Evolutionary conservation across 2,113 vertebrate species (phyloP).

Genomic region (Piprites chloris): DNA sequence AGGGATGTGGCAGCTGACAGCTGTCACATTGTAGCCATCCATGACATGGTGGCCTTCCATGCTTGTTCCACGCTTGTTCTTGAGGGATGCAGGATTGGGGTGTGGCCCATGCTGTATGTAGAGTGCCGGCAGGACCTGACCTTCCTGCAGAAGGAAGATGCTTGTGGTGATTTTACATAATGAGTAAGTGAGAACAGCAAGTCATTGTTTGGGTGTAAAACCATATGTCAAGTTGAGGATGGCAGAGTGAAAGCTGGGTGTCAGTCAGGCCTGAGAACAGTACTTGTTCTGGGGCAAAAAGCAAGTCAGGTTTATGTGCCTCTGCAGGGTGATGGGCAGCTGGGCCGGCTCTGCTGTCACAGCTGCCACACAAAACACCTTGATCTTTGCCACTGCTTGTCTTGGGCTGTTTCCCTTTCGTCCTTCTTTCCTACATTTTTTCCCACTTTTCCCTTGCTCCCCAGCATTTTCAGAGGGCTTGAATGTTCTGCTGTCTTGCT

Average conservation of each 20-base stretch:
- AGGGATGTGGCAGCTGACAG: background rate
- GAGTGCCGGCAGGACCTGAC: background rate
- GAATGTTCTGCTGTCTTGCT: background rate
- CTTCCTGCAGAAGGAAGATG: background rate
- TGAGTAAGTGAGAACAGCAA: background rate
- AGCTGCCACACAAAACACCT: background rate
- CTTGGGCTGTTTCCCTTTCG: background rate
- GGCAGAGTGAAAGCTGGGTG: background rate
- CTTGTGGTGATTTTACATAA: background rate
- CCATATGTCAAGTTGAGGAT: background rate
- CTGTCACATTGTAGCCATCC: background rate
- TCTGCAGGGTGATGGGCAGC: background rate
- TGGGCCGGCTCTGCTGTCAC: background rate
- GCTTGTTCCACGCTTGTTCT: background rate
- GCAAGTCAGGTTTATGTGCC: background rate
- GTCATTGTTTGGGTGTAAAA: background rate
- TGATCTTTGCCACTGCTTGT: background rate
- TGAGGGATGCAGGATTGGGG: background rate
- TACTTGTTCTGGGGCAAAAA: background rate
- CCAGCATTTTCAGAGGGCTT: background rate
- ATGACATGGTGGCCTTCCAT: accelerated
- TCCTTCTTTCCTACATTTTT: background rate
- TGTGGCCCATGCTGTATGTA: background rate
- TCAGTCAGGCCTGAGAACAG: background rate
- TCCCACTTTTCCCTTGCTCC: background rate